phyloP scores from a whole-genome alignment of 2,113 vertebrate species.

The Aegotheles bennettii region DNA sequence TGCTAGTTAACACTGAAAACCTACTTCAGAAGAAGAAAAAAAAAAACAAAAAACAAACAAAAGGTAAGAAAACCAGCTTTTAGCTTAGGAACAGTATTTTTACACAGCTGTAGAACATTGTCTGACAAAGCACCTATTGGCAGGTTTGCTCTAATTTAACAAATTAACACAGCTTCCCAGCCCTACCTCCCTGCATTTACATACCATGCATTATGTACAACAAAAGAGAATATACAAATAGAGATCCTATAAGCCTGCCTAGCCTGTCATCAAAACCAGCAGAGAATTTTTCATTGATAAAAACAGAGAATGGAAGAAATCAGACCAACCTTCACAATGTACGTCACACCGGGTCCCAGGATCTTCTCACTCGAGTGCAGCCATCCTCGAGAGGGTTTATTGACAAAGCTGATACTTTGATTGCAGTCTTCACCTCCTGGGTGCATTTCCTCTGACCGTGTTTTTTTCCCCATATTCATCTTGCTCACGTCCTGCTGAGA shows the following conservation, averaged over 20 bases:
- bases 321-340: constrained; percentile 93
- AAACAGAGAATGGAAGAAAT: constrained; percentile 61
- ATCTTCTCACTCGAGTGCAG: constrained; percentile 93
- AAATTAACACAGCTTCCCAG: constrained; percentile 22
- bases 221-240: constrained; percentile 8
- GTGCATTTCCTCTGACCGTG: constrained; percentile 78
- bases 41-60: not conserved
- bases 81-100: constrained; percentile 15
- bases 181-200: constrained; percentile 13
- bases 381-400: constrained; percentile 86
- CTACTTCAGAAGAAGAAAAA: not conserved
- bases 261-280: constrained; percentile 22
- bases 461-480: constrained; percentile 83
- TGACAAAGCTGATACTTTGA: constrained; percentile 75
- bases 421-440: constrained; percentile 83
- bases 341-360: constrained; percentile 95
- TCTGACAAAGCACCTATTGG: not conserved
- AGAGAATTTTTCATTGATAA: constrained; percentile 63
- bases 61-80: not conserved
- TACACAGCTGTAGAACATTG: not conserved
- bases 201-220: constrained; percentile 22
- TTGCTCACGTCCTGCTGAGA: constrained; percentile 81
- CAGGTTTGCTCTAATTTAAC: constrained; percentile 4
- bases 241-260: constrained; percentile 8
- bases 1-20: not conserved